Evolutionary conservation across 2,113 vertebrate genomes (phyloP), one percentile per base, ranked within the genome.

Genomic region (Sterrhoptilus dennistouni): DNA sequence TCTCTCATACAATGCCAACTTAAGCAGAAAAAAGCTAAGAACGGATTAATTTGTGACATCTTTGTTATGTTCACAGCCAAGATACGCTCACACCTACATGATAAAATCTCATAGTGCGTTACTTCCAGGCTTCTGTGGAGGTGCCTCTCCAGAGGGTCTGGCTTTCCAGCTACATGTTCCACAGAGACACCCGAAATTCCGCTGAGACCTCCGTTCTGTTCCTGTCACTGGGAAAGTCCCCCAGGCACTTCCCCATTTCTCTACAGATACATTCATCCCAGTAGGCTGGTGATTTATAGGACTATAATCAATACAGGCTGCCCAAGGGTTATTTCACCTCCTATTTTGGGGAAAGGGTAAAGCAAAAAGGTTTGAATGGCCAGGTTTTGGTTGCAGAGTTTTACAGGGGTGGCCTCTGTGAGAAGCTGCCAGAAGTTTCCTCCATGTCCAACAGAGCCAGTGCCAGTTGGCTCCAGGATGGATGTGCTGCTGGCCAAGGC

Each of bases 161-260:
- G 31, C 42, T 80, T 83, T 79, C 38, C 14, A 4, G 47, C 0
- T 0, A 77, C 53, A 36, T 0, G 0, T 82, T 82, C 59, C 53
- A 52, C 1, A 5, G 53, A 74, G 84, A 60, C 27, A 83, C 33
- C 36, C 0, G 0, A 65, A 84, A 83, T 60, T 83, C 52, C 1
- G 2, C 22, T 0, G 1, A 89, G n/a, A 40, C 20, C 38, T 74
- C 1, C 0, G 28, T 71, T 64, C 45, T 54, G 7, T 24, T 89
- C 47, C 56, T 17, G 53, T 47, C 22, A 31, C 45, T 68, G 57
- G 23, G 25, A 56, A 90, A 57, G 53, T 72, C 50, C 42, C 11
- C 33, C 1, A 13, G 52, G 56, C 15, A 14, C 24, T 47, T 83
- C 17, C 28, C 23, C 1, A 0, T 54, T 84, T 84, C 35, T 44